phyloP scores from a whole-genome alignment of 2,113 vertebrate species.

The Hippocampus barbouri region DNA sequence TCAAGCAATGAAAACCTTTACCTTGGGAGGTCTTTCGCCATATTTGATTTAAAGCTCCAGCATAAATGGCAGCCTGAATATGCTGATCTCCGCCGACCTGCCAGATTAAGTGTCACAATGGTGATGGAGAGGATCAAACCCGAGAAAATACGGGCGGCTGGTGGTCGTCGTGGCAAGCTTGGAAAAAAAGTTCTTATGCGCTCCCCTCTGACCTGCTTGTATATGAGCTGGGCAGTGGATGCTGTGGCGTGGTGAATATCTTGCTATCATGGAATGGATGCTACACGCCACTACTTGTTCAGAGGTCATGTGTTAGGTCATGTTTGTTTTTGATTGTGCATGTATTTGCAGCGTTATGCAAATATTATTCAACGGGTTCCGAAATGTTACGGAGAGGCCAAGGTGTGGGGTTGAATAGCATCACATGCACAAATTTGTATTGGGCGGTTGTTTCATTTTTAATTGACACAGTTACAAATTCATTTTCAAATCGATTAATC shows the following conservation, averaged over 20 bases:
- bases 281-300: neutral
- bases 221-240: neutral
- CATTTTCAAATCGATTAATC: too few relatives aligned
- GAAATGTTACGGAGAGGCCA: too few relatives aligned
- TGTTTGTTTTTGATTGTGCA: neutral
- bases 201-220: neutral
- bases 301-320: neutral
- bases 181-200: neutral
- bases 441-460: too few relatives aligned
- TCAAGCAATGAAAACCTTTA: constrained; percentile 17
- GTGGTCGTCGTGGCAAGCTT: neutral
- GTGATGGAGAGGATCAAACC: constrained; percentile 8
- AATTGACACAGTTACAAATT: too few relatives aligned
- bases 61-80: constrained; percentile 39
- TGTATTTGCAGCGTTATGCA: neutral
- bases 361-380: too few relatives aligned
- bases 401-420: too few relatives aligned
- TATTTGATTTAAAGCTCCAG: constrained; percentile 23
- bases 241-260: neutral
- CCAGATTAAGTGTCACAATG: neutral
- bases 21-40: constrained; percentile 5
- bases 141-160: neutral
- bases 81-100: constrained; percentile 18
- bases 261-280: neutral
- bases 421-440: too few relatives aligned